These are phyloP conservation scores for Sebastes fasciatus DNA, from an alignment of 2,113 vertebrate genomes.

Conservation along the genomic window DNA sequence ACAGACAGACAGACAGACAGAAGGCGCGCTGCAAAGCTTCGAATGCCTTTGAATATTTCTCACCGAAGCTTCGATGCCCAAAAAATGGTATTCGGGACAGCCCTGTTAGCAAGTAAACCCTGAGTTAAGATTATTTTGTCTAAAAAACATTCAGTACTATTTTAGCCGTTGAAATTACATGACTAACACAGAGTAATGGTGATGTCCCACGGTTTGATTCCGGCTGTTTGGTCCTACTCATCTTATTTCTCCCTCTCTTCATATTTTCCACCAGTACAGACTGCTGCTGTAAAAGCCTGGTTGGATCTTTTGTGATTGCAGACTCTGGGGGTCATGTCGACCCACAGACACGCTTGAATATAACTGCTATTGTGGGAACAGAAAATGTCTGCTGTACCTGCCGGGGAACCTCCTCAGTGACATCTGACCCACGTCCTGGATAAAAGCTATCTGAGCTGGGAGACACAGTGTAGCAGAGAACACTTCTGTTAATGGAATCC, in stretches of 20 bases:
- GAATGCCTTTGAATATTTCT: too few relatives aligned
- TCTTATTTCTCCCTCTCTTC: neutral
- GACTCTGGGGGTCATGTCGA: neutral
- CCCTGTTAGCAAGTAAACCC: neutral
- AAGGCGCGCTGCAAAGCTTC: too few relatives aligned
- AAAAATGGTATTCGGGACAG: too few relatives aligned
- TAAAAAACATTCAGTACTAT: neutral
- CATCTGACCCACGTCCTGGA: slow-evolving; percentile 93
- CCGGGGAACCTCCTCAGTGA: slow-evolving; percentile 85
- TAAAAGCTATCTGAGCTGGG: slow-evolving; percentile 93
- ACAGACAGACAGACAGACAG: too few relatives aligned
- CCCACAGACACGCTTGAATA: neutral
- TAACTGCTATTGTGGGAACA: neutral
- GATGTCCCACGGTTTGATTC: neutral
- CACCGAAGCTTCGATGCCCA: too few relatives aligned
- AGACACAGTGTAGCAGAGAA: slow-evolving; percentile 16
- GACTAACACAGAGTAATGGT: neutral
- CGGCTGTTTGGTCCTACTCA: too few relatives aligned
- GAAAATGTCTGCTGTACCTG: slow-evolving; percentile 83
- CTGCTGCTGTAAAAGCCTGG: too few relatives aligned
- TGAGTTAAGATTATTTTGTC: neutral
- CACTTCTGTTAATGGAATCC: neutral
- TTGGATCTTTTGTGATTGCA: neutral
- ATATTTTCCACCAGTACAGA: too few relatives aligned
- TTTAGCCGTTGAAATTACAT: neutral